Conservation (phyloP, 2,113 vertebrate species). For the Pituophis catenifer region DNA sequence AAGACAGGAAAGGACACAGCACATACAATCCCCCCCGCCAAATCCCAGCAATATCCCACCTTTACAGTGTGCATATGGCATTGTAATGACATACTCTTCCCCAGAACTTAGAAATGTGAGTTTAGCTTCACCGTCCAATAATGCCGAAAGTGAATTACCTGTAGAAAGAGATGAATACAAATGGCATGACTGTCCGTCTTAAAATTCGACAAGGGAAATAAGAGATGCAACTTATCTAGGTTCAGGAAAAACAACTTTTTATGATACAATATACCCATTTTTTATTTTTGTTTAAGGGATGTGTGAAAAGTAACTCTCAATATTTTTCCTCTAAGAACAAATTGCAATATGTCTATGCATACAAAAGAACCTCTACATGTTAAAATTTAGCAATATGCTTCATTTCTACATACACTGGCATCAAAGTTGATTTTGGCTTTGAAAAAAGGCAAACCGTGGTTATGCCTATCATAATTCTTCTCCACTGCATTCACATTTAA, state of each 20-base stretch:
- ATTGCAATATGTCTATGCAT: neutral
- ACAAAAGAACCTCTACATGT: neutral
- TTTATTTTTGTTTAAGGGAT: neutral
- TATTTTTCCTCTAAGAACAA: neutral
- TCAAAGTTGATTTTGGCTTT: neutral
- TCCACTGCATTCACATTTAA: neutral
- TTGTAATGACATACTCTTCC: conserved; percentile 92
- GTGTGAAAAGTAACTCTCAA: neutral
- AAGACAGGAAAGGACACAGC: neutral
- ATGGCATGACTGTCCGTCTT: neutral
- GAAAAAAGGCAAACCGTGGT: neutral
- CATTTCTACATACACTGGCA: too few relatives aligned
- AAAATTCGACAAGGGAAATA: neutral
- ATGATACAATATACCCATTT: neutral
- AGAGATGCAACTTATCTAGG: neutral
- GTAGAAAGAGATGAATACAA: conserved; percentile 31
- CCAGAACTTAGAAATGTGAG: conserved; percentile 81
- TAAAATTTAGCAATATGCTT: neutral
- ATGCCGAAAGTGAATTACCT: conserved; percentile 94
- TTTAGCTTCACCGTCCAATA: conserved; percentile 90
- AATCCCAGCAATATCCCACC: conserved; percentile 65
- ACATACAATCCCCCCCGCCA: neutral
- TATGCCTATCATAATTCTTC: neutral
- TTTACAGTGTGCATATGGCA: conserved; percentile 97
- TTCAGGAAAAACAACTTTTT: neutral